Evolutionary conservation across 1,140 invertebrate genomes (phyloP).

Genomic region (Diorhabda elongata): DNA sequence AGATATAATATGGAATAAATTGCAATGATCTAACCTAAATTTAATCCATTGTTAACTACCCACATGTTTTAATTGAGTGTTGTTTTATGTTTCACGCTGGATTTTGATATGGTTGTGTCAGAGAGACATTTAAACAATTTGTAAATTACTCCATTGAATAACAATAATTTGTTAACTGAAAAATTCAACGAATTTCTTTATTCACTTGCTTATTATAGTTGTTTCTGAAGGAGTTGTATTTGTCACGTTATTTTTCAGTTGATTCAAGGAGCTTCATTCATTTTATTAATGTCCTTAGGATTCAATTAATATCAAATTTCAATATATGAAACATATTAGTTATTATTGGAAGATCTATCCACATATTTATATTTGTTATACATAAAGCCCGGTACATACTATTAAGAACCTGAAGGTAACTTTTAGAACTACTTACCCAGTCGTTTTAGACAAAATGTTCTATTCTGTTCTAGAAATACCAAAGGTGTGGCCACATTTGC

Average conservation of each 20-base stretch:
- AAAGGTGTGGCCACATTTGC: too few species aligned
- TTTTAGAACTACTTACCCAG: too few species aligned
- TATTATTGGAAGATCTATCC: too few species aligned
- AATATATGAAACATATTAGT: too few species aligned
- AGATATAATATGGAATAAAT: background rate
- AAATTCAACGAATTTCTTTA: background rate
- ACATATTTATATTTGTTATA: too few species aligned
- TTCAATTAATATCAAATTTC: too few species aligned
- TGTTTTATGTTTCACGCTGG: conserved; percentile 2
- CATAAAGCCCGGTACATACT: too few species aligned
- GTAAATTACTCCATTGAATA: background rate
- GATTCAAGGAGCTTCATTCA: background rate
- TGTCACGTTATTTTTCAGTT: background rate
- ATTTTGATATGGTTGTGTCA: background rate
- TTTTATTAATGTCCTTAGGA: background rate
- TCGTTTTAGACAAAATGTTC: too few species aligned
- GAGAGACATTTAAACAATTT: conserved; percentile 2
- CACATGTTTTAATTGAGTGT: conserved; percentile 2
- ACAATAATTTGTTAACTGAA: background rate
- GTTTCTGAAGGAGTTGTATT: background rate
- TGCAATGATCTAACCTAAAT: conserved; percentile 2
- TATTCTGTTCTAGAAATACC: too few species aligned
- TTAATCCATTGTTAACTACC: conserved; percentile 2
- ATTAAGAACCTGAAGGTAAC: too few species aligned
- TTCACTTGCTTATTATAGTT: background rate